Conservation (phyloP, 2,113 vertebrate genomes). For the Motacilla tschutschensis region DNA sequence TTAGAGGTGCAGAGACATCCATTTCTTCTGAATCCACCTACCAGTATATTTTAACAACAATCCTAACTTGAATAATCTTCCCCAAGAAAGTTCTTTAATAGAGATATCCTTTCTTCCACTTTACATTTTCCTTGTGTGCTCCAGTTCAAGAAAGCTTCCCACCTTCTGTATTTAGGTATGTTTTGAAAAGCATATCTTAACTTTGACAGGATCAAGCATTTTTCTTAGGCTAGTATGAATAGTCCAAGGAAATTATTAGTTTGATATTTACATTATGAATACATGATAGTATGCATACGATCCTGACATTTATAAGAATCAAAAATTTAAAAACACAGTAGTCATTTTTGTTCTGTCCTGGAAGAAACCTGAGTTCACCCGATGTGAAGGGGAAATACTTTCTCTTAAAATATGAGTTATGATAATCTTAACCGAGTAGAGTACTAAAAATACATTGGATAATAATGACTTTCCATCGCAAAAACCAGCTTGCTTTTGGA, state of each 20-base stretch:
- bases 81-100: neutral
- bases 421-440: neutral
- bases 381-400: neutral
- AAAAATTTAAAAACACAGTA: neutral
- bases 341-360: neutral
- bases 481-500: neutral
- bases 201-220: neutral
- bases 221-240: neutral
- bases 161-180: neutral
- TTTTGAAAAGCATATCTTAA: neutral
- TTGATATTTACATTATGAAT: neutral
- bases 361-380: neutral
- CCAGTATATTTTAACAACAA: neutral
- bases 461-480: neutral
- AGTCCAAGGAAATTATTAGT: neutral
- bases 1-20: neutral
- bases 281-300: neutral
- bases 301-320: neutral
- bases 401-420: neutral
- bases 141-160: neutral
- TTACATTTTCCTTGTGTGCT: neutral
- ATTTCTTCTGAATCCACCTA: neutral
- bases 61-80: neutral
- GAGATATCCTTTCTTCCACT: neutral
- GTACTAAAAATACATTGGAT: neutral